Evolutionary conservation across 64 coral and sea anemone genomes (phyloP).

Genomic region (Montipora efflorescens): DNA sequence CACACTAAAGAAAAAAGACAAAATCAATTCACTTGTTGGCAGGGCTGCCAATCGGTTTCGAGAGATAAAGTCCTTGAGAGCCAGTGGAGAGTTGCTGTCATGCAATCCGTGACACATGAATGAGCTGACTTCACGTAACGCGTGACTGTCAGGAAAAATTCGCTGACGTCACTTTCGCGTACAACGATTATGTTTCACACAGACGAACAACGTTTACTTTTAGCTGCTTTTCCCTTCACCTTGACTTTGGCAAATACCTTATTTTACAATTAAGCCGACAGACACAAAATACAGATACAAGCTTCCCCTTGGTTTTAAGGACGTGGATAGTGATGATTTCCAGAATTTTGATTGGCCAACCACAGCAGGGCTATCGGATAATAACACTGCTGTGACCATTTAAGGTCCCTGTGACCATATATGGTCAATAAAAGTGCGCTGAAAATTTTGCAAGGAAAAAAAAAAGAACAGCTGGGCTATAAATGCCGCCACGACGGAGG

Average conservation of each 20-base stretch:
- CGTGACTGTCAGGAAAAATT: not conserved
- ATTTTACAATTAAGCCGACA: not conserved
- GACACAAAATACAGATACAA: not conserved
- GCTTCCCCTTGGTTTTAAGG: no score
- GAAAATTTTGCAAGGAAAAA: no score
- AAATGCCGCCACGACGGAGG: no score
- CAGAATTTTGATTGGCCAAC: no score
- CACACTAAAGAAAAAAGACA: slow-evolving; percentile 53
- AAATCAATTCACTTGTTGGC: slow-evolving; percentile 7
- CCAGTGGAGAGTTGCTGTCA: not conserved
- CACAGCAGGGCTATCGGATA: no score
- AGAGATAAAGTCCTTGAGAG: not conserved
- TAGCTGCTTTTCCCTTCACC: not conserved
- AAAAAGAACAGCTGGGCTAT: no score
- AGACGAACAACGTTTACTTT: not conserved
- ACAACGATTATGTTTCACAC: not conserved
- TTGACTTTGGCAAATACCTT: not conserved
- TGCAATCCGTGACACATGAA: not conserved
- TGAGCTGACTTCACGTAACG: not conserved
- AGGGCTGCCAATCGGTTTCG: not conserved
- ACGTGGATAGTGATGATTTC: no score
- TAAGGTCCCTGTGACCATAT: no score
- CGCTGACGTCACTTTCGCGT: not conserved
- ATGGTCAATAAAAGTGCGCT: no score
- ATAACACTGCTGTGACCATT: no score